phyloP scores from a whole-genome alignment of 2,797 vertebrate genomes.

The Amazona ochrocephala region DNA sequence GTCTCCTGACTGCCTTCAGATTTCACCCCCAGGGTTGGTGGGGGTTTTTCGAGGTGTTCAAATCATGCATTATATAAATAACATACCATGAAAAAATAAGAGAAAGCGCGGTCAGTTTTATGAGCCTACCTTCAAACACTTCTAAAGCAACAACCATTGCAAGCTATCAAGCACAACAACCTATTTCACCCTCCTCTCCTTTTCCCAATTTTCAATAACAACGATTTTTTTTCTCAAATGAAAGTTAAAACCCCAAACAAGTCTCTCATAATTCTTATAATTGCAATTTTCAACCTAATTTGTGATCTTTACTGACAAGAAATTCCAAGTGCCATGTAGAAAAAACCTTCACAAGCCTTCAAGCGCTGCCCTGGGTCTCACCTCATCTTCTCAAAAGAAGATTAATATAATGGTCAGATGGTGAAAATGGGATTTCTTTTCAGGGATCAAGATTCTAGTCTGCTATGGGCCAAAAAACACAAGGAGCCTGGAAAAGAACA shows the following conservation, averaged over 20 bases:
- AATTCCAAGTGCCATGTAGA: neutral
- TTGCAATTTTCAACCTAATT: neutral
- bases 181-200: fast-evolving
- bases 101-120: neutral
- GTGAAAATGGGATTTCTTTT: neutral
- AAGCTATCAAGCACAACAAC: neutral
- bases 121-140: neutral
- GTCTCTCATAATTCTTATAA: neutral
- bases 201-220: neutral
- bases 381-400: neutral
- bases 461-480: constrained; percentile 13
- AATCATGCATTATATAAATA: neutral
- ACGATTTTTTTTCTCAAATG: neutral
- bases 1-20: neutral
- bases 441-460: neutral
- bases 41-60: neutral
- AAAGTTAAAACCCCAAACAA: neutral
- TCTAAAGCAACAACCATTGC: neutral
- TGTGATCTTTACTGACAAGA: neutral
- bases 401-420: neutral
- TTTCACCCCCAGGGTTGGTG: neutral
- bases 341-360: neutral
- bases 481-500: neutral
- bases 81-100: neutral
- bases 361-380: neutral